A percentile compares a stretch with the other conserved stretches of the same genome.
Conservation (phyloP, 2,888 invertebrate species). For the Heliconius charithonia region DNA sequence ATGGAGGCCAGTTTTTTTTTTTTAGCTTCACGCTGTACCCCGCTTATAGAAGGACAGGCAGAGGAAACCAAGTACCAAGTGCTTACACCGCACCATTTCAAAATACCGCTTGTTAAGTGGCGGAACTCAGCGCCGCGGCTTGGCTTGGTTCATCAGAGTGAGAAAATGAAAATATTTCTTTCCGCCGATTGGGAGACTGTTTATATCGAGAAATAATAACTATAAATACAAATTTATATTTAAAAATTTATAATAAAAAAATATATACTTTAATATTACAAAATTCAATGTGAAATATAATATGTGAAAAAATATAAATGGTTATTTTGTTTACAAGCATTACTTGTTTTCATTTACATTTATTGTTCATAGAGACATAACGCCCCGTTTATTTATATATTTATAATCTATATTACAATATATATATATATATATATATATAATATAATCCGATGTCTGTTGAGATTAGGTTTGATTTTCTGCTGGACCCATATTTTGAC, state of each 20-base stretch:
- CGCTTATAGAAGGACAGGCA: background rate
- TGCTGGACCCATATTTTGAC: slow-evolving; percentile 18
- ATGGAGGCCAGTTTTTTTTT: background rate
- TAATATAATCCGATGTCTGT: slow-evolving; percentile 31
- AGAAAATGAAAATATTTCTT: no score
- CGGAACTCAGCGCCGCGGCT: background rate
- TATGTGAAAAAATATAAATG: slow-evolving; percentile 1
- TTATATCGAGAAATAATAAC: background rate
- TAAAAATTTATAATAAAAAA: slow-evolving; percentile 1
- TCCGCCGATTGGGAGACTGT: background rate
- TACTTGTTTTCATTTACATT: slow-evolving; percentile 3
- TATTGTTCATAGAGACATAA: slow-evolving; percentile 13
- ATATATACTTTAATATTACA: background rate
- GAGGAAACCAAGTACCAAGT: background rate
- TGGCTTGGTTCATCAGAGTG: background rate
- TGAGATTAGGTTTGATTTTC: slow-evolving; percentile 17
- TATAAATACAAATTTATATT: slow-evolving; percentile 2
- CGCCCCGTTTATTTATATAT: slow-evolving; percentile 12
- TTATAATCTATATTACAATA: slow-evolving; percentile 12
- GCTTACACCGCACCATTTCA: background rate
- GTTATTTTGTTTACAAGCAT: slow-evolving; percentile 5
- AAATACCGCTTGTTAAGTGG: background rate
- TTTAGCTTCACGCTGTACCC: background rate
- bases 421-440: no score
- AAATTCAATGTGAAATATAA: slow-evolving; percentile 14